Percentiles rank a stretch among this genome's conserved stretches.
These are phyloP conservation scores for Catharus ustulatus DNA, from an alignment of 2,797 vertebrate species.

Conservation along the genomic window DNA sequence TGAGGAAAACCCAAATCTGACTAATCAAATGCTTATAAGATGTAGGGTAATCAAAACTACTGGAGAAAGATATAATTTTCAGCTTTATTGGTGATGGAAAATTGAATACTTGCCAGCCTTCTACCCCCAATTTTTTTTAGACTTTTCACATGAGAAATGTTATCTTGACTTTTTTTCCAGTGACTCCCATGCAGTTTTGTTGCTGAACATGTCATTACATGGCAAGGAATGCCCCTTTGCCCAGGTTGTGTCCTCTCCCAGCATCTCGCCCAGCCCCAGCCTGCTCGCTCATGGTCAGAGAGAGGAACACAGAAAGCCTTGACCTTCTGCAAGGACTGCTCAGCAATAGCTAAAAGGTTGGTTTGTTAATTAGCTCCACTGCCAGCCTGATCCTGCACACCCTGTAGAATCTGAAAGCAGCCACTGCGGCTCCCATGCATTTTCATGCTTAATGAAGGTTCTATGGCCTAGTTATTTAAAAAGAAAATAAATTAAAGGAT, in stretches of 20 bases:
- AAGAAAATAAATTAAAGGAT: background rate
- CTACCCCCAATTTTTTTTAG: background rate
- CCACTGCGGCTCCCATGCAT: background rate
- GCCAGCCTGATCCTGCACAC: background rate
- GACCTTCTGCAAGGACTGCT: background rate
- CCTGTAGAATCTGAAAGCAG: background rate
- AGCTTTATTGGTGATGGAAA: background rate
- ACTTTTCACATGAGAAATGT: background rate
- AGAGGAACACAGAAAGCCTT: background rate
- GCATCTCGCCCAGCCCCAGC: background rate
- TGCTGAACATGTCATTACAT: background rate
- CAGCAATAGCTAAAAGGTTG: background rate
- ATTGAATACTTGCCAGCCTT: background rate
- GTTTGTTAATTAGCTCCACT: background rate
- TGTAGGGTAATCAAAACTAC: background rate
- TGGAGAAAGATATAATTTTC: background rate
- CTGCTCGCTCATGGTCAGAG: background rate
- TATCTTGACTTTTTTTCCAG: background rate
- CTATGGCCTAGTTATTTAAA: background rate
- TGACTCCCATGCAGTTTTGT: background rate
- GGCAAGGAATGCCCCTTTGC: background rate
- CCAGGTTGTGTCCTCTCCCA: background rate
- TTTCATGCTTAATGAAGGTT: background rate
- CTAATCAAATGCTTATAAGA: background rate
- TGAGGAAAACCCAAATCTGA: background rate